Evolutionary conservation across 1,140 invertebrate species (phyloP), one percentile per base, ranked within the genome.

Genomic region (Prorops nasuta): DNA sequence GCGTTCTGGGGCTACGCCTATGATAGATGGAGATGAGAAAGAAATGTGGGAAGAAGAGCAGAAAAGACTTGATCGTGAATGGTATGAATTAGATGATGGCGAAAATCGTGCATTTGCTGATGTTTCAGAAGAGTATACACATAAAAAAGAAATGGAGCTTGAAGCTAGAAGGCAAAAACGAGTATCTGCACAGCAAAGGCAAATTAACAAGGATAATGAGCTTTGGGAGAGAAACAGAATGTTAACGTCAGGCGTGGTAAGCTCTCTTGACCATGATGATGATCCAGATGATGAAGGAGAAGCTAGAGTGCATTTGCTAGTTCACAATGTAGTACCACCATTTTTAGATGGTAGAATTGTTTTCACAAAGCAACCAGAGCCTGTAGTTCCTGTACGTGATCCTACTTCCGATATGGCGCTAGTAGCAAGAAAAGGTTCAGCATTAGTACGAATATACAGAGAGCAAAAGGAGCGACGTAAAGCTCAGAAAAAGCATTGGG

Each of bases 401-500:
- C 90, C 95, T 0, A 98, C 94, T 17, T 95, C 91, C 1, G 96
- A 99, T 65, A 97, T 99, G 94, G 98, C 98, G 0, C 79, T 98
- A 31, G 89, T 97, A 42, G 87, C 97, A 0, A 82, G 95, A n/a
- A 99, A 99, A 80, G 98, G 97, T 6, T 94, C 92, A 3, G 84
- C 87, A 1, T 76, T 95, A 16, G 98, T 99, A 0, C 82, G 93
- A 44, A 85, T 86, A 0, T 95, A 90, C 69, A 82, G 98, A 38
- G 97, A 99, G 71, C 93, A 98, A 70, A 98, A 98, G 67, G 98
- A 99, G 72, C 79, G 94, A 19, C 85, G 87, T 35, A 96, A 94
- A 74, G 94, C 96, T 0, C 96, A 98, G 66, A 96, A 97, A 69
- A 99, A 99, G 73, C 95, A 99, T 71, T 99, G 96, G 96, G 95